These are phyloP conservation scores for Brachyistius frenatus DNA, from an alignment of 2,113 vertebrate species.

Conservation along the genomic window DNA sequence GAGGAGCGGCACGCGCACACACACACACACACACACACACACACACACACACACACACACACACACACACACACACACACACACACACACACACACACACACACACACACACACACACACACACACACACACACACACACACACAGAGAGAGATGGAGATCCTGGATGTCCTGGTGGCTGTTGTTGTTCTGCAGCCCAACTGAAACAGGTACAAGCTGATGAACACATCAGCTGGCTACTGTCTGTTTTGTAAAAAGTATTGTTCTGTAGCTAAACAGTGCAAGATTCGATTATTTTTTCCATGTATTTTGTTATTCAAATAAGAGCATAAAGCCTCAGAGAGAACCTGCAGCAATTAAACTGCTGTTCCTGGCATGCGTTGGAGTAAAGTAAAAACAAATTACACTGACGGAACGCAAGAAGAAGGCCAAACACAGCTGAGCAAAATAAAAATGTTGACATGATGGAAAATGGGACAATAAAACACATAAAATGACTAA, in stretches of 20 bases:
- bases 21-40: too few species aligned
- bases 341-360: conserved; percentile 1
- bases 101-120: too few species aligned
- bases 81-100: too few species aligned
- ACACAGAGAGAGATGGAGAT: background rate
- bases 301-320: conserved; percentile 3
- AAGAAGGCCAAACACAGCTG: background rate
- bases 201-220: conserved; percentile 17
- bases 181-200: conserved; percentile 21
- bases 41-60: too few species aligned
- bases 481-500: conserved; percentile 12
- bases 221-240: conserved; percentile 10
- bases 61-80: too few species aligned
- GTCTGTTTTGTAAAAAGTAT: background rate
- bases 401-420: background rate
- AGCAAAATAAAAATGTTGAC: conserved; percentile 21
- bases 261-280: background rate
- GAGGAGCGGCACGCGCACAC: conserved; percentile 11
- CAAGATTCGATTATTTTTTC: conserved; percentile 1
- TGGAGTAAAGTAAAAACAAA: background rate
- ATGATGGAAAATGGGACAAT: background rate
- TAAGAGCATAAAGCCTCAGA: background rate
- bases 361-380: background rate
- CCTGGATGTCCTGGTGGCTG: conserved; percentile 15
- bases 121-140: too few species aligned